Conservation (phyloP, 2,888 invertebrate genomes). For the Troides aeacus region DNA sequence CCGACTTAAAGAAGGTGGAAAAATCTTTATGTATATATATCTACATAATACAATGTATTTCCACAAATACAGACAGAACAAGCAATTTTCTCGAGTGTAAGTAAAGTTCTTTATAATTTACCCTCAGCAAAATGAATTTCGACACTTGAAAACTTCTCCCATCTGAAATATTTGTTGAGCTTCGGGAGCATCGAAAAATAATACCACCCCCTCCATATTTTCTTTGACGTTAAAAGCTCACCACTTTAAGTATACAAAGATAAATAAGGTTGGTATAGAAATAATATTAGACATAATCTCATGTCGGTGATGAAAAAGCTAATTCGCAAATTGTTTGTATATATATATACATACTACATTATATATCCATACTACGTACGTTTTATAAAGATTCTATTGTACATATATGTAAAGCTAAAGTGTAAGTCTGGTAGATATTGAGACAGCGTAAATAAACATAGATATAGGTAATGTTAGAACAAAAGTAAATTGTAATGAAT, state of each 20-base stretch:
- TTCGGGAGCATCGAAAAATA: slow-evolving; percentile 27
- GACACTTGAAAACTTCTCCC: slow-evolving; percentile 24
- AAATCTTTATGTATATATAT: neutral
- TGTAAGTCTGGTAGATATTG: no score
- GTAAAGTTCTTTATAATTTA: slow-evolving; percentile 8
- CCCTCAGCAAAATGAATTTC: slow-evolving; percentile 11
- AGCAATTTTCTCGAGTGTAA: slow-evolving; percentile 11
- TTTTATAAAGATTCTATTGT: no score
- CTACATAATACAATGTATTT: neutral
- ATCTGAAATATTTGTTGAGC: slow-evolving; percentile 29
- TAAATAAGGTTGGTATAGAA: slow-evolving; percentile 7
- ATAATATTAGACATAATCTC: neutral
- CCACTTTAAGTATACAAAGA: slow-evolving; percentile 15
- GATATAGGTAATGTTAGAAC: no score
- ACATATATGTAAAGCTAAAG: no score
- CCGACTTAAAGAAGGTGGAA: neutral
- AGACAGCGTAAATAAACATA: no score
- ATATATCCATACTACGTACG: no score
- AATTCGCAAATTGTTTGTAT: neutral
- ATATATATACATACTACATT: no score
- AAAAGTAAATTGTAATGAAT: no score
- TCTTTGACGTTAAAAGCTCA: slow-evolving; percentile 28
- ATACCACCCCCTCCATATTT: slow-evolving; percentile 25
- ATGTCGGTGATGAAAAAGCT: neutral
- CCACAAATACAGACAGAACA: slow-evolving; percentile 18